Conservation (phyloP, 2,888 invertebrate species). For the Conchocele bisecta region DNA sequence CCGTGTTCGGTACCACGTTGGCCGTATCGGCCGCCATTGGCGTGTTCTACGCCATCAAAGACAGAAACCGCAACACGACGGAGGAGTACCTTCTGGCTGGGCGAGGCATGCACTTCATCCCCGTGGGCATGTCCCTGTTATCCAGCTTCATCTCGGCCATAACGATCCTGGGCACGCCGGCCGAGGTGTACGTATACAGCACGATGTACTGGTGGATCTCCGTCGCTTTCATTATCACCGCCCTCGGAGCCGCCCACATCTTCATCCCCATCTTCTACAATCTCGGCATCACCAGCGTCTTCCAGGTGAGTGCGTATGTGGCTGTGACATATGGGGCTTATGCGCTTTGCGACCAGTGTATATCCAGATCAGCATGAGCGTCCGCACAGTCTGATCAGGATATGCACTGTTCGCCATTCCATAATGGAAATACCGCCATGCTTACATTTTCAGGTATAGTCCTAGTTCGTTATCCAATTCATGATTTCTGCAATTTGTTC, state of each 20-base stretch:
- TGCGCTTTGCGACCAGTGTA: no score
- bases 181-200: constrained; percentile 75
- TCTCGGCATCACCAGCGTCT: constrained; percentile 68
- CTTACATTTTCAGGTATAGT: no score
- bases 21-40: constrained; percentile 72
- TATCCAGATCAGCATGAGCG: no score
- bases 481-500: no score
- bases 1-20: constrained; percentile 67
- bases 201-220: constrained; percentile 73
- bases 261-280: constrained; percentile 70
- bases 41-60: constrained; percentile 71
- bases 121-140: constrained; percentile 76
- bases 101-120: constrained; percentile 70
- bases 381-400: no score
- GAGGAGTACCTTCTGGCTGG: constrained; percentile 74
- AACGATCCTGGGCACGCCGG: constrained; percentile 75
- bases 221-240: constrained; percentile 70
- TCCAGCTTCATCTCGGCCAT: constrained; percentile 80
- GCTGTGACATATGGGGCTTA: no score
- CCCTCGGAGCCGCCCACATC: constrained; percentile 65
- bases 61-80: constrained; percentile 64
- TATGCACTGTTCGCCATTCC: no score
- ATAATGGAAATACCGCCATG: no score
- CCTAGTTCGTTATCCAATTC: no score
- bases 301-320: constrained; percentile 65